These are phyloP conservation scores for Apamea sordens DNA, from an alignment of 2,888 invertebrate species.

Conservation along the genomic window DNA sequence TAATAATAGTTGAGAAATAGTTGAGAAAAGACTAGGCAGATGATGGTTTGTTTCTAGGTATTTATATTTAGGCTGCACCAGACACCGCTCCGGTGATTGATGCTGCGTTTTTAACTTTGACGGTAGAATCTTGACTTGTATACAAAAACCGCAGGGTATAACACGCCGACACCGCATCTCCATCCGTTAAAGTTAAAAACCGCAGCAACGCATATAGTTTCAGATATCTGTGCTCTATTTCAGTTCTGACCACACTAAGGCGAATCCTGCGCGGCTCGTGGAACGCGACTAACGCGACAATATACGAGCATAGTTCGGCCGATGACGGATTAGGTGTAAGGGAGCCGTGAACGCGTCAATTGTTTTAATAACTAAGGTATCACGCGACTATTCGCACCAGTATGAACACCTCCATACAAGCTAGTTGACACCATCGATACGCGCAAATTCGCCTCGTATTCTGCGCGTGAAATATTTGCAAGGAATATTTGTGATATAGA, in stretches of 20 bases:
- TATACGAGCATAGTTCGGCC: background rate
- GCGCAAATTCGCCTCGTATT: background rate
- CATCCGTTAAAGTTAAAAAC: background rate
- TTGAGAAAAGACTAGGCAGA: too few species aligned
- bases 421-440: background rate
- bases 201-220: background rate
- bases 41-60: background rate
- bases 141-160: background rate
- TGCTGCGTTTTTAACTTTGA: background rate
- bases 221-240: background rate
- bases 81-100: too few species aligned
- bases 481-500: too few species aligned
- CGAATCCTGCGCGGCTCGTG: fast-evolving
- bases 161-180: background rate
- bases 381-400: too few species aligned
- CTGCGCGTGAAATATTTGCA: background rate
- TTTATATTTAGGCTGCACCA: background rate
- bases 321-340: background rate
- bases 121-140: background rate
- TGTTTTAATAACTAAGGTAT: background rate
- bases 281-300: background rate
- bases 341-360: background rate
- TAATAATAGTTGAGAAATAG: too few species aligned
- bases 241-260: background rate
- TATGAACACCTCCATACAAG: background rate